Base-by-base conservation (phyloP, 2,888 invertebrate species). In the Chrysolina oricalcia region DNA sequence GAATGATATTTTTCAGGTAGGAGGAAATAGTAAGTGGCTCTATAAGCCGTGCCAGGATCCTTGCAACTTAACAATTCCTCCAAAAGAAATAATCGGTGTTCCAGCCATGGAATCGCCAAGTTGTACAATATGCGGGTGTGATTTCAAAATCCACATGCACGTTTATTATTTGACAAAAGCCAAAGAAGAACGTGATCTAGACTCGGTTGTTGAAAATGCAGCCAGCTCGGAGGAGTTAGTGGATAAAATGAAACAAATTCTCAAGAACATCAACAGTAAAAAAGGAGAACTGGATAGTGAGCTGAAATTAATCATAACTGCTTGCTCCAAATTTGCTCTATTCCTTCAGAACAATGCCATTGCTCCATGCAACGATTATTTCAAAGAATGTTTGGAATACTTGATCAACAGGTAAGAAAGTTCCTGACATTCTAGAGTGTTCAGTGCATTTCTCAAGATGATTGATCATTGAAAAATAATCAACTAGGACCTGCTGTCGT, bases 1-100 rank as follows among this genome's bases (percentile, higher is more conserved):
- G 5, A 13, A n/a, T 65, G 35, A 23, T 64, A 27, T 63, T 67
- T 74, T 76, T 72, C 64, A 86, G 86, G 81, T 87, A 3, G 84
- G 78, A 3, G 82, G 80, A 27, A 78, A 81, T n/a, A 83, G 83
- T 23, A 84, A 84, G 72, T 84, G 81, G 76, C 85, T 87, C 73
- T 88, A 87, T 75, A 84, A 83, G 70, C 84, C 85, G 73, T 88
- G 88, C 62, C 87, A 87, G 69, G 85, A 87, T 78, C 87, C 87
- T 1, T 88, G 87, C 72, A 85, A 84, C 72, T 78, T 87, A n/a
- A 80, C 40, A 11, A 86, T 85, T 73, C 84, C 87, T 5, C 83
- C 84, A 1, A 82, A 79, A 70, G 86, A 88, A 74, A 80, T 87
- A 19, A 81, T 87, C 43, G 87, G 87, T 27, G 81, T 82, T 65